phyloP scores from a whole-genome alignment of 37 sponge, comb jelly and placozoan species.

The Amphimedon queenslandica region DNA sequence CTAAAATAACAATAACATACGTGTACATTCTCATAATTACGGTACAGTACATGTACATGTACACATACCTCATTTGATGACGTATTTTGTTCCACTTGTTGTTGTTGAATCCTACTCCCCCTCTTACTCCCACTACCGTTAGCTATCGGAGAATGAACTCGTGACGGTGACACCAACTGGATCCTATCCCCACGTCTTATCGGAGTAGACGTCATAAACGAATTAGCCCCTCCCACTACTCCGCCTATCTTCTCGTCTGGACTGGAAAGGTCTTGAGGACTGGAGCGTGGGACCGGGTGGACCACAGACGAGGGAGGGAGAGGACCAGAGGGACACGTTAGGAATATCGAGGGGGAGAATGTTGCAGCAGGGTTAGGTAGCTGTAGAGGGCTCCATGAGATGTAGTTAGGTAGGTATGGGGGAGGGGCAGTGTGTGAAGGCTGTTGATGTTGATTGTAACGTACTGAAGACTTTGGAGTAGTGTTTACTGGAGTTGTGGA shows the following conservation, averaged over 20 bases:
- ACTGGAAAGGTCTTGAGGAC: background rate
- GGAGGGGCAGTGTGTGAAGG: too few species aligned
- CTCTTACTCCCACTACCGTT: constrained; percentile 10
- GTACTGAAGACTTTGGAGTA: too few species aligned
- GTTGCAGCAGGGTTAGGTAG: constrained; percentile 1
- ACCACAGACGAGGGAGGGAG: background rate
- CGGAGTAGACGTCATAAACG: constrained; percentile 56
- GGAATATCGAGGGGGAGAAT: constrained; percentile 66
- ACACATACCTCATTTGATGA: background rate
- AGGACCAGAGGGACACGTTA: constrained; percentile 24
- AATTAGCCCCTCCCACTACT: background rate
- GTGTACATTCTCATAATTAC: too few species aligned
- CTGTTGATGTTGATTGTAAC: too few species aligned
- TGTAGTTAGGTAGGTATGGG: too few species aligned
- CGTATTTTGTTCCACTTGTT: too few species aligned
- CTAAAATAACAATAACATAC: too few species aligned
- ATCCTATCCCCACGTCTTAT: constrained; percentile 26
- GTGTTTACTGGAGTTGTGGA: too few species aligned
- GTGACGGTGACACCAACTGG: constrained; percentile 1
- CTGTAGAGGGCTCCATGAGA: background rate
- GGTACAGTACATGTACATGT: constrained; percentile 3
- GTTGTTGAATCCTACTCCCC: too few species aligned
- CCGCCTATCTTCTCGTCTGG: background rate
- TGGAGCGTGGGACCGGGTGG: background rate
- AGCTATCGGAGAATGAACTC: background rate